Percentiles rank a stretch among this genome's conserved stretches.
Evolutionary conservation across 2,113 vertebrate genomes (phyloP).

Genomic region (Misgurnus mizolepis): DNA sequence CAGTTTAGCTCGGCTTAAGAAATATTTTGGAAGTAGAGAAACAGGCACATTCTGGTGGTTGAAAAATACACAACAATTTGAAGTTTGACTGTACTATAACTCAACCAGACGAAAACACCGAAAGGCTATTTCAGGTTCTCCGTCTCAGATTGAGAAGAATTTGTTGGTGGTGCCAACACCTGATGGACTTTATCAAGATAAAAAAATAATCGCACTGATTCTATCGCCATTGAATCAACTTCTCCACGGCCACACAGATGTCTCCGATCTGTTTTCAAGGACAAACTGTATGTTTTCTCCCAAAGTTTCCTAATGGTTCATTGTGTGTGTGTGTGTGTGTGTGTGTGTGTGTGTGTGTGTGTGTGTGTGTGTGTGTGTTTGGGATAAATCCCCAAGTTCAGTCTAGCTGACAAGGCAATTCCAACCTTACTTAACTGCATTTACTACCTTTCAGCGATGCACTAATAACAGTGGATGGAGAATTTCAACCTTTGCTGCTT

Average conservation of each 20-base stretch:
- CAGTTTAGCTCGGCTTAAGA: not conserved
- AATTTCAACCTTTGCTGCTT: not conserved
- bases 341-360: not conserved
- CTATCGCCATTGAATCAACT: conserved; percentile 14
- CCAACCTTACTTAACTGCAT: not conserved
- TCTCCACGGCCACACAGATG: not conserved
- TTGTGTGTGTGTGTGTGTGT: not conserved
- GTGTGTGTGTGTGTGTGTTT: not conserved
- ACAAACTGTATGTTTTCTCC: not conserved
- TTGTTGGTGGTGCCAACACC: not conserved
- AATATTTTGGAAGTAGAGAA: not conserved
- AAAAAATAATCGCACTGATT: conserved; percentile 18
- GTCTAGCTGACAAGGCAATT: not conserved
- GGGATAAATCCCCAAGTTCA: not conserved
- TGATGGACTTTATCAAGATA: conserved; percentile 3
- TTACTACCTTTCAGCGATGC: not conserved
- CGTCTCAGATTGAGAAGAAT: conserved; percentile 7
- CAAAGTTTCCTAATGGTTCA: not conserved
- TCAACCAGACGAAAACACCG: not conserved
- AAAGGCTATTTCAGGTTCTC: not conserved
- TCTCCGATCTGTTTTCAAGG: conserved; percentile 33
- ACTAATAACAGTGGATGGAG: conserved; percentile 20
- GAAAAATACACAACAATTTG: conserved; percentile 9
- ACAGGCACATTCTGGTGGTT: not conserved
- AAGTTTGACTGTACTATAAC: conserved; percentile 23